Percentiles rank a stretch among this genome's conserved stretches.
Conservation (phyloP, 2,113 vertebrate species). For the Pandion haliaetus region DNA sequence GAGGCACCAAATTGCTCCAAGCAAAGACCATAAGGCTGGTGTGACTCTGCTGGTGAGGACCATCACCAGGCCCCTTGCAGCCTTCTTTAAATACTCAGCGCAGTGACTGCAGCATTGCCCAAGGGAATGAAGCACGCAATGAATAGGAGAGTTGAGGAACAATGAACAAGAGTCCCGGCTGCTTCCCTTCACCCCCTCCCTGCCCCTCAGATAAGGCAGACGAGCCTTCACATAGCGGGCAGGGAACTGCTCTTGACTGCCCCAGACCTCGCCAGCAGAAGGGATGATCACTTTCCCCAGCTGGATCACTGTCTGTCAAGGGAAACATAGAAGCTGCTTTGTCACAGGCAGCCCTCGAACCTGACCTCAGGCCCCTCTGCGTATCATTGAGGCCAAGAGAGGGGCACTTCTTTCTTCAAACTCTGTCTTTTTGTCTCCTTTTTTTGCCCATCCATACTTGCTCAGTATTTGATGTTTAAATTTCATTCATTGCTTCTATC, state of each 20-base stretch:
- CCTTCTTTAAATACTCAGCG: background rate
- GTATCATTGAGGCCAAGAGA: background rate
- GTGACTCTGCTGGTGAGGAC: background rate
- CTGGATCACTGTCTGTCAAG: background rate
- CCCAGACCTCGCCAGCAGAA: background rate
- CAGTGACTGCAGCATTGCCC: background rate
- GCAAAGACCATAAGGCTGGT: background rate
- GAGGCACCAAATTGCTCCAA: background rate
- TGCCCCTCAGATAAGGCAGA: background rate
- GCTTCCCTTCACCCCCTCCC: background rate
- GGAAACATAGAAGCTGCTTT: background rate
- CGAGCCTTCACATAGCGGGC: background rate
- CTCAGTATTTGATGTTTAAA: background rate
- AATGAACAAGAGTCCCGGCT: background rate
- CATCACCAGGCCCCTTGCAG: background rate
- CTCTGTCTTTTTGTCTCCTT: background rate
- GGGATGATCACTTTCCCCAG: background rate
- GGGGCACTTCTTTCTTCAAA: background rate
- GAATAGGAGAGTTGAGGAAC: background rate
- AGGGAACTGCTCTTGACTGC: background rate
- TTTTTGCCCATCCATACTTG: background rate
- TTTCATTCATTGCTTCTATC: background rate
- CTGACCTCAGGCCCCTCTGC: background rate
- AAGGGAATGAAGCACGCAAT: accelerated
- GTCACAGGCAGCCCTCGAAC: background rate